These are phyloP conservation scores for Stratiolaelaps scimitus DNA, from an alignment of 1,140 invertebrate genomes.

Conservation along the genomic window DNA sequence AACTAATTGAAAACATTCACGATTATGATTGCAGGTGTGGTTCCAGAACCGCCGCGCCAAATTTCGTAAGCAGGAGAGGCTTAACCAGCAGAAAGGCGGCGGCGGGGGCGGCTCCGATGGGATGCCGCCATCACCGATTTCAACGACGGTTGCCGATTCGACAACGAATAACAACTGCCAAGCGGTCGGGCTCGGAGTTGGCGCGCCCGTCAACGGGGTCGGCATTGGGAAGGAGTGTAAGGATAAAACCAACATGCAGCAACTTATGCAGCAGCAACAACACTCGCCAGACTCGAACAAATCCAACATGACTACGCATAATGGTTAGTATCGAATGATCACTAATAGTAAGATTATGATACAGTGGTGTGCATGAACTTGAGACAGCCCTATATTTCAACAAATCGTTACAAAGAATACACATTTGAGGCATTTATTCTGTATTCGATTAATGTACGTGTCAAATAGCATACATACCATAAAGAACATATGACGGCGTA, in stretches of 20 bases:
- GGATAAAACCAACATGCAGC: not conserved
- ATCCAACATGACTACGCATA: constrained; percentile 9
- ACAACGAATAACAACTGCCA: constrained; percentile 27
- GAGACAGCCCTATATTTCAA: too few species aligned
- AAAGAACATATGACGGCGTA: too few species aligned
- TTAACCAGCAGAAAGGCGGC: constrained; percentile 33
- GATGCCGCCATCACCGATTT: constrained; percentile 19
- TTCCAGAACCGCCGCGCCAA: constrained; percentile 42
- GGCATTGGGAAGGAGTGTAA: constrained; percentile 7
- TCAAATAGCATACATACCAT: too few species aligned
- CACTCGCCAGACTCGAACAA: constrained; percentile 24
- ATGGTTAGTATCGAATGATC: constrained; percentile 14
- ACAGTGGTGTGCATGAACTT: too few species aligned
- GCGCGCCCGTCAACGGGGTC: too few species aligned
- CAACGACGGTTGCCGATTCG: constrained; percentile 13
- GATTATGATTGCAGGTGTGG: constrained; percentile 44
- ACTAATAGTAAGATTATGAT: too few species aligned
- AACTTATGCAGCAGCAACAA: not conserved
- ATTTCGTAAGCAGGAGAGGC: constrained; percentile 38
- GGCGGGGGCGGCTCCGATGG: constrained; percentile 11
- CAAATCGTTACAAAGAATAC: too few species aligned
- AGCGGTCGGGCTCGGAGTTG: not conserved
- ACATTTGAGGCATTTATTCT: too few species aligned
- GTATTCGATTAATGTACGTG: too few species aligned
- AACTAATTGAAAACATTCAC: too few species aligned